Conservation (phyloP, 2,113 vertebrate species). For the Calypte anna region DNA sequence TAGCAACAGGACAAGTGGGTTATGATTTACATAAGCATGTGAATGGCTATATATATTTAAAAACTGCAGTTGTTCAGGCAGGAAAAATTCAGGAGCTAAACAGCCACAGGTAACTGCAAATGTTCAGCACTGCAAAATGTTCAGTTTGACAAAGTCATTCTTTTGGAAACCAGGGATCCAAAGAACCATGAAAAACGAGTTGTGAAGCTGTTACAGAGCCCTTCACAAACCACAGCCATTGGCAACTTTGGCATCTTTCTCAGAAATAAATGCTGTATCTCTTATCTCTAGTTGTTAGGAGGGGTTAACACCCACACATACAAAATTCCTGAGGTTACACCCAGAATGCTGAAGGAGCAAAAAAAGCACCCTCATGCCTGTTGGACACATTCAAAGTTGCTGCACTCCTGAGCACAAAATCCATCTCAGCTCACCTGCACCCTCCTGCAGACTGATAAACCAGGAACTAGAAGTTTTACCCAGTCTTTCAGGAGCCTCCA, state of each 20-base stretch:
- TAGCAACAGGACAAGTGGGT: background rate
- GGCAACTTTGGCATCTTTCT: background rate
- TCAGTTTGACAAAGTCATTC: accelerated
- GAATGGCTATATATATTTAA: background rate
- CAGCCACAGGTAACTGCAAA: background rate
- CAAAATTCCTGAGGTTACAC: background rate
- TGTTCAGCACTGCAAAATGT: background rate
- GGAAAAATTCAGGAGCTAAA: background rate
- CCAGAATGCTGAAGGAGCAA: background rate
- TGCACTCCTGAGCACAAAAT: background rate
- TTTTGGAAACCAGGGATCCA: background rate
- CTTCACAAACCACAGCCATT: background rate
- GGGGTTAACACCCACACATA: background rate
- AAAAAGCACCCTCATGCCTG: background rate
- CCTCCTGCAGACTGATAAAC: background rate
- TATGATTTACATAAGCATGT: background rate
- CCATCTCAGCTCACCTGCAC: background rate
- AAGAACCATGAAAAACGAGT: background rate
- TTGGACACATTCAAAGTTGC: background rate
- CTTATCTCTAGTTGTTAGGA: background rate
- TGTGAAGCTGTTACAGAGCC: background rate
- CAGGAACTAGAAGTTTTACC: background rate
- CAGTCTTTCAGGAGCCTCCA: background rate
- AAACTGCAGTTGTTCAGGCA: background rate
- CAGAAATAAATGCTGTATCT: background rate